phyloP scores from a whole-genome alignment of 2,113 vertebrate genomes.

The Donacobius atricapilla region DNA sequence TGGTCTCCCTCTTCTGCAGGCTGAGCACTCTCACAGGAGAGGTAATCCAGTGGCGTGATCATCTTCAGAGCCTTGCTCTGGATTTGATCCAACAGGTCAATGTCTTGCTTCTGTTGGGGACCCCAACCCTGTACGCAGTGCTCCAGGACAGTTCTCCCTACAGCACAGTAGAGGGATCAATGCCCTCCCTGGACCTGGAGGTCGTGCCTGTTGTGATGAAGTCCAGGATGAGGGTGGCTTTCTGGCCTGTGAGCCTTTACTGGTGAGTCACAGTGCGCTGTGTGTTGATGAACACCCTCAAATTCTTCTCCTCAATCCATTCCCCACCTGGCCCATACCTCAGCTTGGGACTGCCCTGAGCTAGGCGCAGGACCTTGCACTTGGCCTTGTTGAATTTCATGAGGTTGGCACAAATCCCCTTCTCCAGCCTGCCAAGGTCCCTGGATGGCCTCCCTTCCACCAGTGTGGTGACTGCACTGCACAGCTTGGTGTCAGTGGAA shows the following conservation, averaged over 20 bases:
- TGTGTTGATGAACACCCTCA: not conserved
- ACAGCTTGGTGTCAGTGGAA: too few species aligned
- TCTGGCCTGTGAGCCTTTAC: not conserved
- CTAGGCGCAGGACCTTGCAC: not conserved
- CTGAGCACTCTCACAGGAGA: not conserved
- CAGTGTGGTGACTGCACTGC: not conserved
- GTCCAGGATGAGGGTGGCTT: not conserved
- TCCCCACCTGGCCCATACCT: not conserved
- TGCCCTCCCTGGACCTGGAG: rapidly evolving
- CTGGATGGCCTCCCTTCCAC: not conserved
- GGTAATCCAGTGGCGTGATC: not conserved
- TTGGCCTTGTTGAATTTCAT: not conserved
- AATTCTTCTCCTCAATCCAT: not conserved
- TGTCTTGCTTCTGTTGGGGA: too few species aligned
- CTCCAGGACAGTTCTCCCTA: not conserved
- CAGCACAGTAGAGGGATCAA: not conserved
- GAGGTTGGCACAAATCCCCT: not conserved
- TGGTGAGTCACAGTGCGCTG: not conserved
- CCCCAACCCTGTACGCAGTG: not conserved
- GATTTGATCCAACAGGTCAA: not conserved
- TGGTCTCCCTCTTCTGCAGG: not conserved
- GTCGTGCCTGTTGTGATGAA: not conserved
- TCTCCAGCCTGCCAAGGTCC: not conserved
- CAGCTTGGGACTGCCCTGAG: not conserved
- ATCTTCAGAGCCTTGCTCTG: not conserved